Conservation (phyloP, 2,797 vertebrate genomes). For the Chelon auratus region DNA sequence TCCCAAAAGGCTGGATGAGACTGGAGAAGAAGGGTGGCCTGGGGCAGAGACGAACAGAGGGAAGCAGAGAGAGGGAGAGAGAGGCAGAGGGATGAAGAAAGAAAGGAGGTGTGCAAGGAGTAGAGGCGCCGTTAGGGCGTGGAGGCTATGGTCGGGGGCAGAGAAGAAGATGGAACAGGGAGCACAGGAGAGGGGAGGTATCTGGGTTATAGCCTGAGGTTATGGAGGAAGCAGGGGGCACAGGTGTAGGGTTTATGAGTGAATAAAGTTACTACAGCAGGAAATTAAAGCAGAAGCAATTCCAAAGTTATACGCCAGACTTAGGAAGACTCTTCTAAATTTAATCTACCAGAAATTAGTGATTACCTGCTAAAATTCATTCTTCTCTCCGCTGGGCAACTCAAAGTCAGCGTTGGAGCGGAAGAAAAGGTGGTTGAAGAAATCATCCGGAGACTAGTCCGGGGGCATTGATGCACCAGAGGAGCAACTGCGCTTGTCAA, state of each 20-base stretch:
- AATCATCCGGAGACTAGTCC: constrained; percentile 53
- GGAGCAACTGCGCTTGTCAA: constrained; percentile 38
- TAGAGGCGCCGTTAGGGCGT: constrained; percentile 36
- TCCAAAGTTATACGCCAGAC: constrained; percentile 36
- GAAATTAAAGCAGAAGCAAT: constrained; percentile 59
- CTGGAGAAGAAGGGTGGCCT: constrained; percentile 69
- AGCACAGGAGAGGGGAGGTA: constrained; percentile 22
- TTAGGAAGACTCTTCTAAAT: constrained; percentile 42
- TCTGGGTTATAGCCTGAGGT: constrained; percentile 42
- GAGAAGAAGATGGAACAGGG: constrained; percentile 31
- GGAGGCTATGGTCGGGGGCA: constrained; percentile 30
- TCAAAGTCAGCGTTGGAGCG: constrained; percentile 41
- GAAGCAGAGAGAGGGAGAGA: background rate
- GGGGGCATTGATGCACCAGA: constrained; percentile 33
- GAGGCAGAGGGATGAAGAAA: constrained; percentile 26
- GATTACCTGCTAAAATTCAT: constrained; percentile 55
- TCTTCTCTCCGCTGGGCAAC: constrained; percentile 50
- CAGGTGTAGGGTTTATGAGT: constrained; percentile 24
- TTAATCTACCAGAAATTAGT: constrained; percentile 53
- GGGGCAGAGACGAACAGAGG: constrained; percentile 44
- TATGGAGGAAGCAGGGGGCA: constrained; percentile 34
- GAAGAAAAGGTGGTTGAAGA: constrained; percentile 31
- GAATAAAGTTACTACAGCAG: constrained; percentile 33
- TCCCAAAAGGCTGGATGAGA: constrained; percentile 76
- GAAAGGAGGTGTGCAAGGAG: constrained; percentile 32